phyloP scores from a whole-genome alignment of 2,888 invertebrate species.

The Villa cingulata region DNA sequence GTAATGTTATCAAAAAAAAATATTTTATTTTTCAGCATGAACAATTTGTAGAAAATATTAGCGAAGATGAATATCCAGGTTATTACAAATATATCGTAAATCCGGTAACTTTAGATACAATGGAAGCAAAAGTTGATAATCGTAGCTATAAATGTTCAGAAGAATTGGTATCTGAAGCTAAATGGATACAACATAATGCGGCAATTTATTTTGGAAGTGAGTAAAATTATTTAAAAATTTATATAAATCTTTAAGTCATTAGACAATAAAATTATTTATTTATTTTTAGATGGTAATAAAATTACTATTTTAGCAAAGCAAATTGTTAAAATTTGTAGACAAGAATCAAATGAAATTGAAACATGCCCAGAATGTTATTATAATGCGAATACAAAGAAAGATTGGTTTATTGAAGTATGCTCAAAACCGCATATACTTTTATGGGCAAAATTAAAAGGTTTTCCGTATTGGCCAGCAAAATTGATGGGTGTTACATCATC shows the following conservation, averaged over 20 bases:
- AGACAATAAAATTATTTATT: constrained; percentile 2
- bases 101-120: constrained; percentile 68
- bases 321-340: constrained; percentile 69
- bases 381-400: constrained; percentile 65
- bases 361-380: constrained; percentile 86
- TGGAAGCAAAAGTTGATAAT: constrained; percentile 62
- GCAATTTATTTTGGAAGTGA: constrained; percentile 80
- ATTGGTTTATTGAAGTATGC: constrained; percentile 90
- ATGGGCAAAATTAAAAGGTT: constrained; percentile 94
- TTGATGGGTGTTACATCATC: constrained; percentile 56
- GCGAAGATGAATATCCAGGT: constrained; percentile 52
- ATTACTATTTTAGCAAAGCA: constrained; percentile 62
- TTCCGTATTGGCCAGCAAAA: constrained; percentile 97
- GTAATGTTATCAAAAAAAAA: too few relatives aligned
- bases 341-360: constrained; percentile 85
- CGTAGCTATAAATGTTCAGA: constrained; percentile 74
- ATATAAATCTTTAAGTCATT: background rate
- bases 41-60: constrained; percentile 65
- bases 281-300: constrained; percentile 53
- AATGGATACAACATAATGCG: constrained; percentile 90
- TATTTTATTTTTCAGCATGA: constrained; percentile 47
- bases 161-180: constrained; percentile 77
- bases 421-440: constrained; percentile 78
- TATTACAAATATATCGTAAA: constrained; percentile 72
- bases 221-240: constrained; percentile 22